phyloP scores from a whole-genome alignment of 2,797 vertebrate species.

The Myripristis murdjan region DNA sequence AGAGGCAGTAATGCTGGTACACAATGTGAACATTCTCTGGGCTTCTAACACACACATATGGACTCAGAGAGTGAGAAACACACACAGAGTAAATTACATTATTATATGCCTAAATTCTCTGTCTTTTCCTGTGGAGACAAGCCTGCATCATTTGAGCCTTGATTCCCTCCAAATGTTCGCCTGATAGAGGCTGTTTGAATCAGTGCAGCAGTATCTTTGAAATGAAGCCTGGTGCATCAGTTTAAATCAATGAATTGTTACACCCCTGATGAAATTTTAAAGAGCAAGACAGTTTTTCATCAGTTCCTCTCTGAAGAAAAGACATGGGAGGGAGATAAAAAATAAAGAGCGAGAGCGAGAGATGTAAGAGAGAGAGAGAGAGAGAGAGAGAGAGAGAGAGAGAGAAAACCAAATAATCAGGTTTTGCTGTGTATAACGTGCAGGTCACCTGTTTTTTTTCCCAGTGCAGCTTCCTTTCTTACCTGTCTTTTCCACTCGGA shows the following conservation, averaged over 20 bases:
- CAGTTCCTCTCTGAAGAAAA: slow-evolving; percentile 15
- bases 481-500: slow-evolving; percentile 20
- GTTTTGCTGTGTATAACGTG: slow-evolving; percentile 32
- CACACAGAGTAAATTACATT: slow-evolving; percentile 23
- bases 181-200: slow-evolving; percentile 13
- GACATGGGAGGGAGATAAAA: slow-evolving; percentile 14
- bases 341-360: slow-evolving; percentile 7
- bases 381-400: background rate
- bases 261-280: slow-evolving; percentile 28
- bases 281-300: slow-evolving; percentile 25
- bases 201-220: slow-evolving; percentile 16
- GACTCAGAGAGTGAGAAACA: background rate
- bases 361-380: slow-evolving; percentile 3
- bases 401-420: slow-evolving; percentile 20
- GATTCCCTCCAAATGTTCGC: slow-evolving; percentile 24
- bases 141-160: slow-evolving; percentile 8
- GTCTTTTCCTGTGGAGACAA: slow-evolving; percentile 11
- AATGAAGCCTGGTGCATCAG: slow-evolving; percentile 28
- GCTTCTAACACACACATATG: slow-evolving; percentile 9
- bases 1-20: no score
- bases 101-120: slow-evolving; percentile 16
- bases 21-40: no score
- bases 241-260: slow-evolving; percentile 48
- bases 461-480: slow-evolving; percentile 13
- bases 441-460: slow-evolving; percentile 35